Conservation (phyloP, 2,888 invertebrate genomes). For the Thecophora atra region DNA sequence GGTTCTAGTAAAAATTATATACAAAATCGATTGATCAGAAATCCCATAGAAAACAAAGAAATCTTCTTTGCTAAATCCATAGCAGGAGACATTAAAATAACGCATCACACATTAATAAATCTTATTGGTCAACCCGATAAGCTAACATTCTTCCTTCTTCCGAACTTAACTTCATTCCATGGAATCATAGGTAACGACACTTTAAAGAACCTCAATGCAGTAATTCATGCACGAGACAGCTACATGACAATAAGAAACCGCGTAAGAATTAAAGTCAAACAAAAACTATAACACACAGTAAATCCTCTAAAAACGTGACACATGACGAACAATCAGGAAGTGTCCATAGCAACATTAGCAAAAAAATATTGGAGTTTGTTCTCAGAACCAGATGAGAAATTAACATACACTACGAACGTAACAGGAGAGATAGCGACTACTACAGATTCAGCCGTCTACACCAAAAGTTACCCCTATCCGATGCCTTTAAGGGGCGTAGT, state of each 20-base stretch:
- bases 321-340: conserved; percentile 19
- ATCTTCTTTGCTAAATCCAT: background rate
- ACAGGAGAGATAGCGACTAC: conserved; percentile 30
- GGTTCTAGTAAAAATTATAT: conserved; percentile 16
- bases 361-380: conserved; percentile 22
- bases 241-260: conserved; percentile 34
- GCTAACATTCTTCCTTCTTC: conserved; percentile 38
- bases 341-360: background rate
- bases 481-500: conserved; percentile 23
- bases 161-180: conserved; percentile 36
- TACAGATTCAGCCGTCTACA: conserved; percentile 25
- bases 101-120: background rate
- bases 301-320: conserved; percentile 21
- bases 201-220: conserved; percentile 30
- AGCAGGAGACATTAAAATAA: conserved; percentile 1
- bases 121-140: background rate
- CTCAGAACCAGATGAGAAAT: too few species aligned
- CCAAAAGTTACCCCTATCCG: conserved; percentile 26
- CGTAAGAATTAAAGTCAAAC: conserved; percentile 16
- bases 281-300: background rate
- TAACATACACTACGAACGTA: too few species aligned
- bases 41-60: background rate
- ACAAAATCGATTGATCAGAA: background rate
- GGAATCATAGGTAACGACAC: conserved; percentile 38
- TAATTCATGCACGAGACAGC: conserved; percentile 29